A percentile compares a stretch with the other conserved stretches of the same genome.
Conservation (phyloP, 2,797 vertebrate genomes). For the Psittacula derbiana region DNA sequence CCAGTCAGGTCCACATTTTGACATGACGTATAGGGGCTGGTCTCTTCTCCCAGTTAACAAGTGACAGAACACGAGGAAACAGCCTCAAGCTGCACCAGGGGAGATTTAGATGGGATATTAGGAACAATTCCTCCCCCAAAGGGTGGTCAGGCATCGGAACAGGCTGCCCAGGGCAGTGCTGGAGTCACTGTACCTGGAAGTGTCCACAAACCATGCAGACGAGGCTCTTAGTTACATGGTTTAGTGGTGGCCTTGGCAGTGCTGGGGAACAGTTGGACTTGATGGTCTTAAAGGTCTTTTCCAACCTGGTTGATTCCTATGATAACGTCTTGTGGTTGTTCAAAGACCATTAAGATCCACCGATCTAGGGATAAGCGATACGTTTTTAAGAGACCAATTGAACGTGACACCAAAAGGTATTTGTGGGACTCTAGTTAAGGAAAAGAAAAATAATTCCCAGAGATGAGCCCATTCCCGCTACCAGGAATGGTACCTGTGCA, state of each 20-base stretch:
- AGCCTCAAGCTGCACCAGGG: neutral
- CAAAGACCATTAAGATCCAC: neutral
- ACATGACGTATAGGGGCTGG: neutral
- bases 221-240: neutral
- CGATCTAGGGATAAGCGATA: neutral
- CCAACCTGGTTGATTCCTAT: neutral
- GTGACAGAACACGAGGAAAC: neutral
- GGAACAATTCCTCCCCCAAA: neutral
- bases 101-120: neutral
- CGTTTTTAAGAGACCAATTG: neutral
- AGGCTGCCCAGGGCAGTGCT: neutral
- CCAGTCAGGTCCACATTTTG: slow-evolving; percentile 9
- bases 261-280: neutral
- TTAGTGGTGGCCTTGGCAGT: neutral
- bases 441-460: slow-evolving; percentile 54
- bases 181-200: neutral
- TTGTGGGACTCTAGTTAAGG: slow-evolving; percentile 48
- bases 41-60: neutral
- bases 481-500: slow-evolving; percentile 51
- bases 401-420: slow-evolving; percentile 28
- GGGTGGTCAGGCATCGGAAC: neutral
- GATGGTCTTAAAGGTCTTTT: neutral
- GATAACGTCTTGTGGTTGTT: neutral
- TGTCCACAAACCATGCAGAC: neutral
- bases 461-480: slow-evolving; percentile 45